Base-by-base conservation (phyloP, 2,113 vertebrate genomes). In the Tachysurus fulvidraco region DNA sequence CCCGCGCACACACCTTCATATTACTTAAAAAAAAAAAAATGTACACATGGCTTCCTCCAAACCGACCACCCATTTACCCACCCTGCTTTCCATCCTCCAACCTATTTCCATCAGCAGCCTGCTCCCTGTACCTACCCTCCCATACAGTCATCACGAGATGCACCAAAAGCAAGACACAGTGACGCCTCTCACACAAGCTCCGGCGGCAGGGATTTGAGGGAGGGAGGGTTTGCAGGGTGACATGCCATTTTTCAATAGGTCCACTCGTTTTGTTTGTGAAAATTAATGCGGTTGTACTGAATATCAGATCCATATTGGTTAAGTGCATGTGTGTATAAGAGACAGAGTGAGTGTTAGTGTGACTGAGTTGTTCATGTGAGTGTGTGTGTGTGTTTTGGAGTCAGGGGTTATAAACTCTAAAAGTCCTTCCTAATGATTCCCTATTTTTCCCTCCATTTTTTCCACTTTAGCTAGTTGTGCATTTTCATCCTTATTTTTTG, bases 141-240 rank as follows among this genome's bases (percentile, higher is more conserved):
- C 97, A 96, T 98, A 96, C 96, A 95, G 97, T 96, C 96, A 97
- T 96, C 96, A 96, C 94, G 95, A 96, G 97, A 95, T 96, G 96
- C 96, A 95, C 94, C 94, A 88, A 90, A 93, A 92, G 92, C 93
- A 94, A 93, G 86, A 87, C 12, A 60, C 93, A 93, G 93, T 89
- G 92, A 69, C 71, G 86, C 92, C 92, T 93, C 92, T 92, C 92
- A 92, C 92, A 90, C 91, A 94, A 93, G 93, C 87, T 81, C 84
- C 55, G n/a, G 65, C 50, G 76, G 83, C 65, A 84, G 83, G 76
- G 74, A 83, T 44, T 57, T 83, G 7, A 67, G 71, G 89, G 80
- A 52, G 73, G 81, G 85, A 81, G 82, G 78, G 69, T 41, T 88
- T 81, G 94, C 93, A 93, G 94, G 94, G 94, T 94, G 91, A 93